Evolutionary conservation across 2,888 invertebrate genomes (phyloP), one percentile per base, ranked within the genome.

Genomic region (Idaea straminata): DNA sequence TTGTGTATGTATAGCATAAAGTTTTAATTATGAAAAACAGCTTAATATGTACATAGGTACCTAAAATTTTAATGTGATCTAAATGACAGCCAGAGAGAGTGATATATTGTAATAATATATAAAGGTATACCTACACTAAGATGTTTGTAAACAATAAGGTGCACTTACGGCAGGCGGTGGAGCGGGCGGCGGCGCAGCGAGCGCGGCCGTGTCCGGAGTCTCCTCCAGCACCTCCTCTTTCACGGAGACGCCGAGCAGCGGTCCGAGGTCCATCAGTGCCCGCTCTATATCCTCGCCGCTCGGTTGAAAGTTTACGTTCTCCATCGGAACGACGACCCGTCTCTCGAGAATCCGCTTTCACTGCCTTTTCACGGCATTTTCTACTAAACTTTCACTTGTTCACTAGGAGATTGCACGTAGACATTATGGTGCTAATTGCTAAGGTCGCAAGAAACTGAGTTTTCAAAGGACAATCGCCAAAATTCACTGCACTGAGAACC

Each of bases 271-370:
- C 90, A 93, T 88, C 69, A 93, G 83, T 66, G 91, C 92, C 66
- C 89, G 86, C 82, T 93, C 92, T 66, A 93, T 89, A 70, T 92
- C 93, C 72, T 92, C 93, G 66, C 88, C 89, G 69, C 87, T 85
- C 71, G 86, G 78, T 72, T 87, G 84, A 78, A 89, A 90, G 75
- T 82, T 83, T 67, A 86, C 83, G 85, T 84, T 89, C 74, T 92
- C 92, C 92, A 92, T 92, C 34, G 71, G 70, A 72, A 75, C 67
- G 15, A 61, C 47, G 80, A 73, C 69, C 69, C 65, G 69, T 68
- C 66, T 68, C 70, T 72, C 74, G 75, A 76, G 72, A 68, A 72
- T 73, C 71, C 73, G 77, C 81, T 77, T 80, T 80, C 74, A 79
- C 75, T 74, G 74, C 72, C 68, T 75, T 36, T 72, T 69, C 72